Conservation (phyloP, 2,888 invertebrate genomes). For the Lacanobia oleracea region DNA sequence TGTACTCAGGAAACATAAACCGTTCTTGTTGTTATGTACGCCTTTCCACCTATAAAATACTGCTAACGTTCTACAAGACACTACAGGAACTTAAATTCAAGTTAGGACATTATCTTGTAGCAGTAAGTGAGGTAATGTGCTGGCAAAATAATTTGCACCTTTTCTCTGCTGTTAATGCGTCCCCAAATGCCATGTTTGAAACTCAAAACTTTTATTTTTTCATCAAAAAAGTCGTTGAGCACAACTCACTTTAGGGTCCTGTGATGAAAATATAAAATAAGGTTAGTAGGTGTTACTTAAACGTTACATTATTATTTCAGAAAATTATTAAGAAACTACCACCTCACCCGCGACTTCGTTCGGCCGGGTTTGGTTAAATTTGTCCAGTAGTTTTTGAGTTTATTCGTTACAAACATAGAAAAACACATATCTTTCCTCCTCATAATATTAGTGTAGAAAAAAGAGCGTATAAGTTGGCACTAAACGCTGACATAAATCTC, state of each 20-base stretch:
- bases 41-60: neutral
- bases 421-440: no score
- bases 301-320: no score
- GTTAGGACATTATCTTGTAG: constrained; percentile 30
- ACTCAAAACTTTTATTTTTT: constrained; percentile 49
- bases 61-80: neutral
- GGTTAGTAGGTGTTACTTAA: neutral
- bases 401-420: no score
- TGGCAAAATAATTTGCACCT: constrained; percentile 53
- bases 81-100: constrained; percentile 22
- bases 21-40: neutral
- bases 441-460: no score
- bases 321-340: no score
- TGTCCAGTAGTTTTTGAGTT: no score
- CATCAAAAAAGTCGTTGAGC: constrained; percentile 35
- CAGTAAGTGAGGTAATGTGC: constrained; percentile 28
- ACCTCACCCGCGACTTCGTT: no score
- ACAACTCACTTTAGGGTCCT: constrained; percentile 36
- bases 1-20: no score
- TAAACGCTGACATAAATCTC: no score
- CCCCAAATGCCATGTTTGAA: constrained; percentile 55
- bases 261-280: neutral
- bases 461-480: no score
- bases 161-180: constrained; percentile 42
- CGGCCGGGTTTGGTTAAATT: no score